Conservation (phyloP, 2,888 invertebrate genomes). For the Tachystola acroxantha region DNA sequence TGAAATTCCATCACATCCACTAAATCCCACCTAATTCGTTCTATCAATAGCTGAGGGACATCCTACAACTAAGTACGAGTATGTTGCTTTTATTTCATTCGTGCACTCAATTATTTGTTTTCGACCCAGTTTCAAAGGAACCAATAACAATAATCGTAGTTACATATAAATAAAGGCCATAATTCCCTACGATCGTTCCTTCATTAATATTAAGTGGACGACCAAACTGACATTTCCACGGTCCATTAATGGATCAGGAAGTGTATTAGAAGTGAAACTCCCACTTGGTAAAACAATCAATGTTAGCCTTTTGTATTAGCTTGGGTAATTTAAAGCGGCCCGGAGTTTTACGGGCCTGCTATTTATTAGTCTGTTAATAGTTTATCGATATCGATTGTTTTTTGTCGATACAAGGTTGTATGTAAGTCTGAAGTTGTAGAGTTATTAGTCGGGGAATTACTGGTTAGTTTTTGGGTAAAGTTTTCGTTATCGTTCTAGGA, state of each 20-base stretch:
- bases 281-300: slow-evolving; percentile 5
- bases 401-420: slow-evolving; percentile 2
- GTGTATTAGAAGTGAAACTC: slow-evolving; percentile 5
- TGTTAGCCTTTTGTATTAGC: slow-evolving; percentile 12
- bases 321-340: slow-evolving; percentile 12
- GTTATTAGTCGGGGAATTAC: slow-evolving; percentile 10
- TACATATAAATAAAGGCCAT: too few species aligned
- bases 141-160: too few species aligned
- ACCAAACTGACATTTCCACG: slow-evolving; percentile 7
- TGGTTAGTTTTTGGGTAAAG: too few species aligned
- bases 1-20: too few species aligned
- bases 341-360: slow-evolving; percentile 13
- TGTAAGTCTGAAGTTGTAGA: background rate
- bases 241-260: slow-evolving; percentile 6
- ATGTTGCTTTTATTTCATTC: too few species aligned
- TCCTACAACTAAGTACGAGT: too few species aligned
- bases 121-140: too few species aligned
- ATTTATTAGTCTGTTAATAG: slow-evolving; percentile 25
- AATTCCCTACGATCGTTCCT: too few species aligned
- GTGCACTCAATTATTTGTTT: too few species aligned
- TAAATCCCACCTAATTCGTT: too few species aligned
- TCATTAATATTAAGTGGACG: background rate
- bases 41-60: too few species aligned
- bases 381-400: slow-evolving; percentile 23
- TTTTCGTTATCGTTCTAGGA: too few species aligned